Evolutionary conservation across 2,113 vertebrate genomes (phyloP), one percentile per base, ranked within the genome.

Genomic region (Cebidichthys violaceus): DNA sequence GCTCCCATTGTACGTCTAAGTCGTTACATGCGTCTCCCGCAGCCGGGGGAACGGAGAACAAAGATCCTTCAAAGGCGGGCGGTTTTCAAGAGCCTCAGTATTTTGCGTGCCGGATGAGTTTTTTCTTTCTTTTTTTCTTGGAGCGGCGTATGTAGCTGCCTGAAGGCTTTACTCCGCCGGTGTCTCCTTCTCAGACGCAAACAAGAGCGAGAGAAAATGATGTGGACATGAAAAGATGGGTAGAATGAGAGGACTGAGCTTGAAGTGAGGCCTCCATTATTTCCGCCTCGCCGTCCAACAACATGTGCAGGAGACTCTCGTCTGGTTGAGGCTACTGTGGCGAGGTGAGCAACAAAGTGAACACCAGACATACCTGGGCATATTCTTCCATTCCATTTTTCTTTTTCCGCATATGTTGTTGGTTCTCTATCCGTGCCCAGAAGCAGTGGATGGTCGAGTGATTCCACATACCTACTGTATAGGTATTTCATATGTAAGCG

Each of bases 51-150:
- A 68, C 6, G 27, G 64, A 39, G 86, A 91, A 89, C 81, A 88
- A 84, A 90, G 89, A 91, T 84, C 83, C 86, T 89, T 93, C 88
- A 92, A 92, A 93, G 86, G 89, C 70, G 77, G 87, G 77, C 76
- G 60, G 75, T 89, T 91, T 90, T 91, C 76, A 79, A 86, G 87
- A 89, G 89, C 77, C 11, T 14, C 3, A 54, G 88, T 62, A 33
- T 66, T 88, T 45, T 45, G 20, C 71, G 52, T 47, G 75, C 74
- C 0, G 75, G 66, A 75, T 85, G 81, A 83, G 88, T 47, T 41
- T 41, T 41, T 41, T 41, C 39, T 14, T 43, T 31, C 3, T 33
- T 60, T 31, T 4, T 59, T 89, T 84, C 82, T 83, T 66, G 83
- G 75, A 87, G 80, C 66, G 9, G 70, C 27, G 2, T 33, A 69